phyloP scores from a whole-genome alignment of 2,888 invertebrate species.

The Eutolmus rufibarbis region DNA sequence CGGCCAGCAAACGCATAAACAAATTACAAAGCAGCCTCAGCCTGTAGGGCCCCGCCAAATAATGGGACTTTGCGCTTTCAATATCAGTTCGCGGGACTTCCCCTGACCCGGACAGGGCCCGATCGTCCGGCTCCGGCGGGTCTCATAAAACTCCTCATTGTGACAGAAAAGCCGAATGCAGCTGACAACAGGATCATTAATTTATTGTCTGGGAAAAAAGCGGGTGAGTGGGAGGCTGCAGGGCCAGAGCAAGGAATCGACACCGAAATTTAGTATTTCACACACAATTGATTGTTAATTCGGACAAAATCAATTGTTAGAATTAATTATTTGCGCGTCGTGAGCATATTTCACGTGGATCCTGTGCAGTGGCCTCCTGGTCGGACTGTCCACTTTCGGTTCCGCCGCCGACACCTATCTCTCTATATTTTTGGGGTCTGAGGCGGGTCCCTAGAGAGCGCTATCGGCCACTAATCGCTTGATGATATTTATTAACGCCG shows the following conservation, averaged over 20 bases:
- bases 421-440: background rate
- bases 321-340: constrained; percentile 27
- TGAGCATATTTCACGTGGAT: constrained; percentile 2
- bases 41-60: background rate
- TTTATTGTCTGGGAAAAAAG: background rate
- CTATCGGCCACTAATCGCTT: constrained; percentile 10
- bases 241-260: background rate
- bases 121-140: background rate
- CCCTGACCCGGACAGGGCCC: background rate
- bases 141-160: background rate
- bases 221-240: background rate
- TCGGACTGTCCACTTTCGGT: background rate
- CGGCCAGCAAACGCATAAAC: background rate
- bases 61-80: background rate
- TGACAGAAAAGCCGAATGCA: background rate
- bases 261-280: background rate
- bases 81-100: background rate
- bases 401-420: background rate
- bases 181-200: background rate
- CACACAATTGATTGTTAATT: constrained; percentile 36
- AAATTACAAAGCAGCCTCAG: background rate
- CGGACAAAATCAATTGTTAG: constrained; percentile 32
- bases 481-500: constrained; percentile 10
- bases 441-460: background rate
- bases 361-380: background rate